Evolutionary conservation across 2,888 invertebrate genomes (phyloP), one percentile per base, ranked within the genome.

Genomic region (Pseudococcus viburni): DNA sequence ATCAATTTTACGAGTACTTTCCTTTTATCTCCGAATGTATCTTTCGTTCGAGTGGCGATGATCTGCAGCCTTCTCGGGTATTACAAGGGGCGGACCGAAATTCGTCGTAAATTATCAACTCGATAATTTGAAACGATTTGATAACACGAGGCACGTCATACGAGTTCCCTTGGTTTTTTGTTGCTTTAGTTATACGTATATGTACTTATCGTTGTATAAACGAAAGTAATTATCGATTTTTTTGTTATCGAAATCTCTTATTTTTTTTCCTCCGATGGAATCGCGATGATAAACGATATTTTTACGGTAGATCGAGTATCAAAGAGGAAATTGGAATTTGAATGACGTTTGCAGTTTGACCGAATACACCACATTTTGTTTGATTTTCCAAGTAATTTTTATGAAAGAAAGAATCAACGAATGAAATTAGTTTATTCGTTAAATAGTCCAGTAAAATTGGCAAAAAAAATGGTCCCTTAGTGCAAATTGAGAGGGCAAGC

Each of bases 111-210:
- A 59, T 59, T 59, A 59, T 59, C 59, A 19, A 19, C 19, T 59
- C 59, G 59, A 59, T 59, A 59, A 19, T 33, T 59, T 59, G 59
- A 59, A 59, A 59, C 19, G 59, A 59, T 59, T 59, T 59, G 59
- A 59, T 59, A 59, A 59, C 7, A 59, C 59, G 59, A 59, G 5
- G 19, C 12, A 55, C 59, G 59, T 59, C 17, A 59, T 33, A 33
- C 26, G 26, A 33, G 26, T 33, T 33, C 26, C 26, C 26, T 33
- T 33, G 26, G 26, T 33, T 33, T 33, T 33, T 33, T 19, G 59
- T 59, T 17, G 15, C 51, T 51, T 5, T 51, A 12, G 51, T 5
- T 59, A 19, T 19, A 6, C 17, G 2, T 33, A 19, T 6, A 1
- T 19, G n/a, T 59, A 19, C 19, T 59, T 59, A 59, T 59, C 59